A percentile compares a stretch with the other conserved stretches of the same genome.
Conservation (phyloP, 37 sponge, comb jelly and placozoan genomes). For the Spongilla lacustris region DNA sequence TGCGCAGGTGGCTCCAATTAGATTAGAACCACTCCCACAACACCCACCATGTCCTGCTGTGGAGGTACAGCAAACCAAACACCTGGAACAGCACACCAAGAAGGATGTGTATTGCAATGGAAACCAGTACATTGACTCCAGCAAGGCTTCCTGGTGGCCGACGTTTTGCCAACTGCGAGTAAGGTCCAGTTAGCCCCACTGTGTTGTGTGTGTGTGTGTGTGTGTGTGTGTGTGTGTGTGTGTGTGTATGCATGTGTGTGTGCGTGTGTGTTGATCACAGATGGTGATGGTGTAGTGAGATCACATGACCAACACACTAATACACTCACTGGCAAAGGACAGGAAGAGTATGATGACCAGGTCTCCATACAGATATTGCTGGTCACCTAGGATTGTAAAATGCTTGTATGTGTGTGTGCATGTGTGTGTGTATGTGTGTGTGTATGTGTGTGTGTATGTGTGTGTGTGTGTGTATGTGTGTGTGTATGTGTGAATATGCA, state of each 20-base stretch:
- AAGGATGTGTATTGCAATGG: conserved; percentile 56
- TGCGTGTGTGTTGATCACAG: no score
- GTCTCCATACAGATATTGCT: conserved; percentile 88
- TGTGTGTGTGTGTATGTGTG: no score
- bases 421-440: neutral
- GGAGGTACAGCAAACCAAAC: conserved; percentile 49
- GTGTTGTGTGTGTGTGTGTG: neutral
- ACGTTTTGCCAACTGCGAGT: conserved; percentile 40
- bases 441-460: neutral
- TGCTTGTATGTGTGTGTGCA: neutral
- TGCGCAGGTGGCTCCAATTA: no score
- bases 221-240: neutral
- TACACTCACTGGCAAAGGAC: conserved; percentile 85
- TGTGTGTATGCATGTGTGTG: neutral
- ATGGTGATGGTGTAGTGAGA: no score
- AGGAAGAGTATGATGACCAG: conserved; percentile 71
- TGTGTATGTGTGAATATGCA: no score
- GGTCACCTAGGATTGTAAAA: conserved; percentile 66
- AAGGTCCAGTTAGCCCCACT: conserved; percentile 87
- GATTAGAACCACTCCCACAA: neutral
- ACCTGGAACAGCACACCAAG: conserved; percentile 59
- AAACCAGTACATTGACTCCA: conserved; percentile 60
- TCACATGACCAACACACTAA: neutral
- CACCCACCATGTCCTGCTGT: conserved; percentile 52
- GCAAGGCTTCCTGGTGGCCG: conserved; percentile 79